Evolutionary conservation across 2,113 vertebrate genomes (phyloP), one percentile per base, ranked within the genome.

Genomic region (Sterrhoptilus dennistouni): DNA sequence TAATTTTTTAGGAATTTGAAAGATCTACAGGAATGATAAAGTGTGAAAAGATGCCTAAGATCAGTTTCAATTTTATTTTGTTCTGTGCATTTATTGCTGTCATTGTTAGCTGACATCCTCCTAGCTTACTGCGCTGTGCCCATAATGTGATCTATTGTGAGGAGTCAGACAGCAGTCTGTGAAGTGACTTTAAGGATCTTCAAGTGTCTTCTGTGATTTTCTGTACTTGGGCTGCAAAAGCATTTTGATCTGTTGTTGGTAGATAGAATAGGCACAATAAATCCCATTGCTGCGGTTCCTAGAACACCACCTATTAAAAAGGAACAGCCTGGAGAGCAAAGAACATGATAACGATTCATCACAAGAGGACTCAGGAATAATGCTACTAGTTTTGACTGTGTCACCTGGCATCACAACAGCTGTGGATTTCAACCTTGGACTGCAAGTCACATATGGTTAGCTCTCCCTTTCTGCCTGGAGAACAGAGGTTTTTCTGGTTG

Each of bases 141-240:
- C n/a, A 35, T 72, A 87, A 76, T 87, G 81, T 91, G 49, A 82
- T 76, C 65, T 79, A 5, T 54, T 5, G 27, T 69, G 71, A 87
- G 80, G 84, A 83, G 54, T 42, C 75, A 57, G 66, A 22, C 45
- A 89, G 60, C 74, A 36, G 38, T 12, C 6, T 69, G 1, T 61
- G 35, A 80, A 90, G 70, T 85, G 56, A 54, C 79, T 90, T n/a
- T 47, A n/a, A 77, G 45, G 70, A 85, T 70, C 70, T 88, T 87
- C 50, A 87, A 83, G 78, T 59, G 50, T 83, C 79, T 74, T 86
- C 85, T 90, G 38, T 87, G 75, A 71, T 87, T 80, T 91, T 94
- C 81, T 88, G 70, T 85, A 23, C 74, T 57, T 65, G 42, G 42
- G 86, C 45, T 83, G 36, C 36, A 69, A 85, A 94, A 86, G 31